Conservation (phyloP, 2,888 invertebrate species). For the Melolontha melolontha region DNA sequence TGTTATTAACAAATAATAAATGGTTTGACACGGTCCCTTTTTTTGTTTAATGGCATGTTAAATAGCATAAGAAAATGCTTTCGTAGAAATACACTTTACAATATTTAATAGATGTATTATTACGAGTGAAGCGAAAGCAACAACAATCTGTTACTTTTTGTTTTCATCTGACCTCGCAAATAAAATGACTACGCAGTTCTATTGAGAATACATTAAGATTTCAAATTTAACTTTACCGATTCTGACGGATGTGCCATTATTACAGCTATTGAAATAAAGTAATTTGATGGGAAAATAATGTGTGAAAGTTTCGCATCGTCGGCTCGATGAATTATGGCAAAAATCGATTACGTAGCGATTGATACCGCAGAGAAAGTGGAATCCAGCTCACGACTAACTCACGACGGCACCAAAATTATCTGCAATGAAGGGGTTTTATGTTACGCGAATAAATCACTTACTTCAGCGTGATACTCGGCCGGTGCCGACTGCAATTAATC, state of each 20-base stretch:
- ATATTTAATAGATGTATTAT: too few species aligned
- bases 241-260: slow-evolving; percentile 8
- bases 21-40: too few species aligned
- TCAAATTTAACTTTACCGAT: not conserved
- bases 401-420: slow-evolving; percentile 12
- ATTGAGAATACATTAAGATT: too few species aligned
- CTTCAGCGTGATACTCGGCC: slow-evolving; percentile 4
- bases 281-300: slow-evolving; percentile 28
- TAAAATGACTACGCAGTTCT: too few species aligned
- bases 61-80: too few species aligned
- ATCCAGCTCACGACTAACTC: slow-evolving; percentile 15
- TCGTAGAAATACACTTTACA: too few species aligned
- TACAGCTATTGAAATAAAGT: slow-evolving; percentile 1
- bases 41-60: too few species aligned
- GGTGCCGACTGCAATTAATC: slow-evolving; percentile 22
- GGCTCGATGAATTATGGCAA: slow-evolving; percentile 22
- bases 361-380: slow-evolving; percentile 27
- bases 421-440: slow-evolving; percentile 12
- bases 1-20: too few species aligned
- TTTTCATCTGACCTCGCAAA: too few species aligned
- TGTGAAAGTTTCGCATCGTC: slow-evolving; percentile 23
- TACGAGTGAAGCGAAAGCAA: too few species aligned
- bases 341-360: slow-evolving; percentile 23
- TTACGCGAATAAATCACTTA: slow-evolving; percentile 23
- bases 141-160: too few species aligned